These are phyloP conservation scores for Melieria picta DNA, from an alignment of 2,888 invertebrate species.

Conservation along the genomic window DNA sequence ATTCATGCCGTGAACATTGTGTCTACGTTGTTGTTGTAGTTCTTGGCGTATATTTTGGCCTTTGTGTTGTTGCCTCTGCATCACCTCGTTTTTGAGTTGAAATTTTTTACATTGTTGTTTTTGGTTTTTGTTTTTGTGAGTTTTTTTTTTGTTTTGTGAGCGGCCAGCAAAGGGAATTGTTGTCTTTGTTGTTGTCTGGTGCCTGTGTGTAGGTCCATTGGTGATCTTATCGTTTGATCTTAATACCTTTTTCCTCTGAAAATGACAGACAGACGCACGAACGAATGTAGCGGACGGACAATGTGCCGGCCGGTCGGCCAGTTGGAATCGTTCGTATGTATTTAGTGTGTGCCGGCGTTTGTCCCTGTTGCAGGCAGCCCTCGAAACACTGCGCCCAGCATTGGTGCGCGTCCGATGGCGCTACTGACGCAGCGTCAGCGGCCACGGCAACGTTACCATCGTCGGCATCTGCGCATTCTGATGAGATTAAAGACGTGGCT, in stretches of 20 bases:
- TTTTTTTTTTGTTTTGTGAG: constrained; percentile 35
- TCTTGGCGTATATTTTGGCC: neutral
- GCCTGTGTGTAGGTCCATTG: constrained; percentile 1
- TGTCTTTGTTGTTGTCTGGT: neutral
- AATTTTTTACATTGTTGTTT: neutral
- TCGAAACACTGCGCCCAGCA: neutral
- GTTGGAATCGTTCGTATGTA: neutral
- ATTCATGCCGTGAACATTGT: constrained; percentile 5
- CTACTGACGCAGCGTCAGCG: constrained; percentile 15
- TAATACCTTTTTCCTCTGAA: constrained; percentile 57
- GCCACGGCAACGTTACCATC: neutral
- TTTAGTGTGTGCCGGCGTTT: neutral
- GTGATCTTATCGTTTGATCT: constrained; percentile 64
- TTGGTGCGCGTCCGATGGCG: constrained; percentile 20
- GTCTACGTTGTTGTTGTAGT: neutral
- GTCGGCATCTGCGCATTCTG: constrained; percentile 20
- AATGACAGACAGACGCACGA: constrained; percentile 47
- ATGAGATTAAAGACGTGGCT: constrained; percentile 27
- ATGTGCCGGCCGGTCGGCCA: neutral
- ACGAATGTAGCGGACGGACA: too few relatives aligned
- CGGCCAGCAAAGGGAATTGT: constrained; percentile 37
- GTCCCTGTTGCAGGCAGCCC: neutral
- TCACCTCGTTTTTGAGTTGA: neutral
- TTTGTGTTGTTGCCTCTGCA: neutral
- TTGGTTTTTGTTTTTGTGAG: constrained; percentile 5